phyloP scores from a whole-genome alignment of 2,797 vertebrate species.

The Pogonophryne albipinna region DNA sequence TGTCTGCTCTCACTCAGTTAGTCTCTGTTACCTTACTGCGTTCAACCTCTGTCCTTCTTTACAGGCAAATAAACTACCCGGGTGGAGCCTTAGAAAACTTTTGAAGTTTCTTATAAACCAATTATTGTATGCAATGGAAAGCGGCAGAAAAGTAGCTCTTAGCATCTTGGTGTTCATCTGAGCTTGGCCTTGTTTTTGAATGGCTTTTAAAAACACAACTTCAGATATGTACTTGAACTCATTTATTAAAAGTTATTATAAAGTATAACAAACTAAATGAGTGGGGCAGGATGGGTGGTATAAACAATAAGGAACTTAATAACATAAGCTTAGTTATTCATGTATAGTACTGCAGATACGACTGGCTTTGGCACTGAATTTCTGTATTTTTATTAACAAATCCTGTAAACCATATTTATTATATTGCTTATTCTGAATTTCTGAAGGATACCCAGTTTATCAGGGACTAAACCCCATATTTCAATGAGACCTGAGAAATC shows the following conservation, averaged over 20 bases:
- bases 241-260: conserved; percentile 22
- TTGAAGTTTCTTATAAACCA: conserved; percentile 37
- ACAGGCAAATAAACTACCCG: conserved; percentile 19
- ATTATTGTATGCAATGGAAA: conserved; percentile 31
- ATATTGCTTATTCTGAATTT: conserved; percentile 34
- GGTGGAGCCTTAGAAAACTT: conserved; percentile 23
- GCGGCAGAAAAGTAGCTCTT: conserved; percentile 36
- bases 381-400: conserved; percentile 16
- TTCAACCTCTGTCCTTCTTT: conserved; percentile 47
- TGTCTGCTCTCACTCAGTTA: conserved; percentile 63
- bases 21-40: conserved; percentile 50
- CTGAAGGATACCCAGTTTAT: conserved; percentile 43
- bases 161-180: conserved; percentile 4
- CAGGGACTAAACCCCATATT: conserved; percentile 29
- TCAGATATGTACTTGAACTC: conserved; percentile 29
- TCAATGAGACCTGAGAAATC: conserved; percentile 70
- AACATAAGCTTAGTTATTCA: conserved; percentile 37
- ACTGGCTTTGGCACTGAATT: conserved; percentile 30
- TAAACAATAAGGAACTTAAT: conserved; percentile 28
- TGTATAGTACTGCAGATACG: conserved; percentile 24
- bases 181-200: conserved; percentile 32
- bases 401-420: conserved; percentile 52
- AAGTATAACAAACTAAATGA: conserved; percentile 20
- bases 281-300: background rate
- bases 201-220: conserved; percentile 28